These are phyloP conservation scores for Tillus elongatus DNA, from an alignment of 2,888 invertebrate species.

Conservation along the genomic window DNA sequence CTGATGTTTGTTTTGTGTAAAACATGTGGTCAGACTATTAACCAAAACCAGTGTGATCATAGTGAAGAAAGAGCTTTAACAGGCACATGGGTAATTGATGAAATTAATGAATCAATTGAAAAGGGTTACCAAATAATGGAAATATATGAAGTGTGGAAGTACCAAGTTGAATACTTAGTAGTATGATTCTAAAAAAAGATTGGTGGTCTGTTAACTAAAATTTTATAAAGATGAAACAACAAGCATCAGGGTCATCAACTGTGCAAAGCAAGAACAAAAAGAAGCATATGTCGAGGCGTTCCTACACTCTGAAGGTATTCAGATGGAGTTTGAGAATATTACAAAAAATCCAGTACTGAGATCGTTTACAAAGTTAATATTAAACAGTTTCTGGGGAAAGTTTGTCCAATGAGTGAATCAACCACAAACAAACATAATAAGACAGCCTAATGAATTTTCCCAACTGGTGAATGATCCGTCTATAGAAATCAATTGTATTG, in stretches of 20 bases:
- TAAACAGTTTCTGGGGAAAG: conserved; percentile 27
- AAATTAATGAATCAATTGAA: background rate
- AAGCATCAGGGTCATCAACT: too few species aligned
- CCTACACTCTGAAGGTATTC: too few species aligned
- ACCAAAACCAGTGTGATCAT: conserved; percentile 14
- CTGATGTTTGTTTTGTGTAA: conserved; percentile 2
- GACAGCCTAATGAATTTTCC: conserved; percentile 14
- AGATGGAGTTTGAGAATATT: conserved; percentile 14
- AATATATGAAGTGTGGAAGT: conserved; percentile 31
- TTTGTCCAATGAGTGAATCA: conserved; percentile 25
- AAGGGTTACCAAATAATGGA: background rate
- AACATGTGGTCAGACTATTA: conserved; percentile 13
- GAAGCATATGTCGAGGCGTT: too few species aligned
- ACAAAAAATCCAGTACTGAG: conserved; percentile 21
- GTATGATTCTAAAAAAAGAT: conserved; percentile 13
- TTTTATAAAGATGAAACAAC: conserved; percentile 26
- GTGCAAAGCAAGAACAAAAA: too few species aligned
- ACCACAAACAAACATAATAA: conserved; percentile 19
- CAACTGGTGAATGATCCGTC: conserved; percentile 18
- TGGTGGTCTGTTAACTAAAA: conserved; percentile 26
- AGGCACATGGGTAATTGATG: background rate
- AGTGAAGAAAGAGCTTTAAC: background rate
- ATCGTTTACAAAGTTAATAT: conserved; percentile 21
- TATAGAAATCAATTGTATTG: conserved; percentile 16
- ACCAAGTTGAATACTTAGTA: conserved; percentile 23